Percentiles rank a stretch among this genome's conserved stretches.
phyloP scores from a whole-genome alignment of 2,888 invertebrate species.

The Hypselothyrea guttata region DNA sequence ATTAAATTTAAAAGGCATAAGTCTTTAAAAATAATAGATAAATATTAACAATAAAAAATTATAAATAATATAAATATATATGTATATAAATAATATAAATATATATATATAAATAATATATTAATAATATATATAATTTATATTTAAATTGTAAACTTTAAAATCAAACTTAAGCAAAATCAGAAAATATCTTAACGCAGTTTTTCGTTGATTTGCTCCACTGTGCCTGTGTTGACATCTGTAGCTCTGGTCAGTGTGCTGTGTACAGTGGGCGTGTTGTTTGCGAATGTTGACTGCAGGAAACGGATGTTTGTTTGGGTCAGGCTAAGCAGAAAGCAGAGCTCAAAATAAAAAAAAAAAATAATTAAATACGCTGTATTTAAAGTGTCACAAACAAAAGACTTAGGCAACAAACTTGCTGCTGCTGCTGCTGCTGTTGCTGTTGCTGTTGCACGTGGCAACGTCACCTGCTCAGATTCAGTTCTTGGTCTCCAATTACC shows the following conservation, averaged over 20 bases:
- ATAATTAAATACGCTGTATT: too few relatives aligned
- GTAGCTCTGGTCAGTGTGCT: conserved; percentile 13
- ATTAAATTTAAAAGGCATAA: too few relatives aligned
- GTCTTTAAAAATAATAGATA: too few relatives aligned
- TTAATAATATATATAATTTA: too few relatives aligned
- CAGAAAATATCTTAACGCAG: too few relatives aligned
- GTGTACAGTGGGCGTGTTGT: conserved; percentile 14
- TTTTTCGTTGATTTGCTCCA: too few relatives aligned
- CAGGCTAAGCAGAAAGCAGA: conserved; percentile 28
- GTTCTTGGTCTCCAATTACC: conserved; percentile 55
- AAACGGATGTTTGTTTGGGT: conserved; percentile 73
- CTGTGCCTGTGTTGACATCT: conserved; percentile 15
- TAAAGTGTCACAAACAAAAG: conserved; percentile 36
- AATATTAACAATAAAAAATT: too few relatives aligned
- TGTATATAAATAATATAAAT: too few relatives aligned
- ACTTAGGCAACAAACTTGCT: conserved; percentile 64
- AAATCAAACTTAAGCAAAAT: too few relatives aligned
- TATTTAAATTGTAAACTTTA: too few relatives aligned
- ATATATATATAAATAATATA: too few relatives aligned
- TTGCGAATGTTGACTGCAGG: conserved; percentile 49
- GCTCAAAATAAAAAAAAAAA: conserved; percentile 52
- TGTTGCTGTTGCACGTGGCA: conserved; percentile 46
- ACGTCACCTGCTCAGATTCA: conserved; percentile 45
- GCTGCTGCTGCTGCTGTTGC: conserved; percentile 13
- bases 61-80: too few relatives aligned